A percentile compares a stretch with the other conserved stretches of the same genome.
phyloP scores from a whole-genome alignment of 2,888 invertebrate genomes.

The Apomyelois bistriatella region DNA sequence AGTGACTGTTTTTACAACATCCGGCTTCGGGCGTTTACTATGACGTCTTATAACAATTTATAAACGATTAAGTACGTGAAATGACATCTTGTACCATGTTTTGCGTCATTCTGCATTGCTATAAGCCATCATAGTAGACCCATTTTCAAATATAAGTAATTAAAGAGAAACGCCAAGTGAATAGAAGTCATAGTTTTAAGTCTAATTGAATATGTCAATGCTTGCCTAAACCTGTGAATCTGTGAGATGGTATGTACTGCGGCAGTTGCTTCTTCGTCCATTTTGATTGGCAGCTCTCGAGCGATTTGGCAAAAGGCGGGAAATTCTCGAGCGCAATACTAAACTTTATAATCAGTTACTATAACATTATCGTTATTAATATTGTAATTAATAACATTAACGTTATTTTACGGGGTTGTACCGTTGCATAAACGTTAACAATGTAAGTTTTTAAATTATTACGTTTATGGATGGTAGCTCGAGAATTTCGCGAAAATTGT shows the following conservation, averaged over 20 bases:
- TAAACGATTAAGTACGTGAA: too few species aligned
- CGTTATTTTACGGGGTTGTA: neutral
- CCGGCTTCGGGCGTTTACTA: too few species aligned
- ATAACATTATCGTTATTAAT: too few species aligned
- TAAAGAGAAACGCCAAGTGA: neutral
- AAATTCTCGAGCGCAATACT: neutral
- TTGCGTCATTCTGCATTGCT: too few species aligned
- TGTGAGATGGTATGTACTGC: neutral
- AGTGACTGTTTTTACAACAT: too few species aligned
- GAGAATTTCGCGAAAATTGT: neutral
- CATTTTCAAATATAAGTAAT: neutral
- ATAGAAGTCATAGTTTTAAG: constrained; percentile 31
- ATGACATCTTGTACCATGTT: too few species aligned
- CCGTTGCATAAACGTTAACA: too few species aligned
- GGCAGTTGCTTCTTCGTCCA: constrained; percentile 3
- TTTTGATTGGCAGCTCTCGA: neutral
- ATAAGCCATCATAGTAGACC: too few species aligned
- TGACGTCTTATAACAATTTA: too few species aligned
- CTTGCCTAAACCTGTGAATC: constrained; percentile 52
- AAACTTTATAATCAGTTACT: too few species aligned
- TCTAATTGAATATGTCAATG: constrained; percentile 50
- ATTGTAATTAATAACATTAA: neutral
- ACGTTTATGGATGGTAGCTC: neutral
- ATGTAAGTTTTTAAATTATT: neutral
- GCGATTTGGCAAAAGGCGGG: neutral